A percentile compares a stretch with the other conserved stretches of the same genome.
phyloP scores from a whole-genome alignment of 2,888 invertebrate genomes.

The Automeris io region DNA sequence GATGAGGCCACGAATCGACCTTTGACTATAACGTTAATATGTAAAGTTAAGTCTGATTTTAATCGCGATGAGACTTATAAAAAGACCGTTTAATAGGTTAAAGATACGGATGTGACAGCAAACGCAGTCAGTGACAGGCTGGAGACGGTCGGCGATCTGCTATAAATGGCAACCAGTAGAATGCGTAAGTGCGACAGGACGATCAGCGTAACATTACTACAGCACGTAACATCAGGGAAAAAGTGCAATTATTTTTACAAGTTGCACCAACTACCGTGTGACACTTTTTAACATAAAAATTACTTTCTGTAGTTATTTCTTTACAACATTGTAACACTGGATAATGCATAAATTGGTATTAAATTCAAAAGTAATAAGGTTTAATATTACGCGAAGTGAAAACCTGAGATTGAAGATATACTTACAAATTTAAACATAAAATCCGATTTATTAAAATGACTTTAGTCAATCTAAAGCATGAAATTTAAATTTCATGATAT shows the following conservation, averaged over 20 bases:
- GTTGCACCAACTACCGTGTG: constrained; percentile 8
- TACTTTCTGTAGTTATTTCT: no score
- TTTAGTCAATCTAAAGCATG: no score
- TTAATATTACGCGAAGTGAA: no score
- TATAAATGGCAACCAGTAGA: constrained; percentile 59
- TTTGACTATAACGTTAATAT: neutral
- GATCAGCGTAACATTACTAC: constrained; percentile 12
- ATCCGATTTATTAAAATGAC: no score
- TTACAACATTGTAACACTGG: no score
- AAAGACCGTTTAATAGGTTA: constrained; percentile 38
- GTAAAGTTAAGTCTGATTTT: neutral
- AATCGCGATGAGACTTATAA: neutral
- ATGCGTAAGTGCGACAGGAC: constrained; percentile 35
- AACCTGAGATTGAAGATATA: no score
- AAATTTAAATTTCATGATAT: no score
- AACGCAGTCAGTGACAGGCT: constrained; percentile 34
- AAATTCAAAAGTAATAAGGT: no score
- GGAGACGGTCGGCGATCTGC: constrained; percentile 28
- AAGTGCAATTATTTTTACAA: constrained; percentile 25
- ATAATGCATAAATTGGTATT: no score
- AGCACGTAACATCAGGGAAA: constrained; percentile 14
- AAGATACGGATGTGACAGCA: constrained; percentile 41
- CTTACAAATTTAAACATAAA: no score
- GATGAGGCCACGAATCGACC: no score
- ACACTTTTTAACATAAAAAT: no score